Evolutionary conservation across 2,888 invertebrate species (phyloP).

Genomic region (Caenorhabditis panamensis): DNA sequence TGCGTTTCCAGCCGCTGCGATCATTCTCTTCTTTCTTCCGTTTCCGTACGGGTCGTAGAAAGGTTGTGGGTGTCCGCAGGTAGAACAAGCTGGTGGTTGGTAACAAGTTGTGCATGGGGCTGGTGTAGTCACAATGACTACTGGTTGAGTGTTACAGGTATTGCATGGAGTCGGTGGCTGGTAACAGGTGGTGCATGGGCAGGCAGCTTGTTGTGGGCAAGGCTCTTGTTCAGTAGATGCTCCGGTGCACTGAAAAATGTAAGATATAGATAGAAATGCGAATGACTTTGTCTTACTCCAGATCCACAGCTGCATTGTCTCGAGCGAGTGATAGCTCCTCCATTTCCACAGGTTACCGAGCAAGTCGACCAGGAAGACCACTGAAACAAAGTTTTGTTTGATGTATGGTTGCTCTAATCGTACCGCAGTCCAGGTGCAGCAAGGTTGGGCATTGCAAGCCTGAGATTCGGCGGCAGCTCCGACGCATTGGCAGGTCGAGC

Average conservation of each 20-base stretch:
- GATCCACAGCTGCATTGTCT: constrained; percentile 65
- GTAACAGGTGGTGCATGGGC: constrained; percentile 67
- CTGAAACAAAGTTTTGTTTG: constrained; percentile 35
- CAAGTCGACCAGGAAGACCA: constrained; percentile 68
- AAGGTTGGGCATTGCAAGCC: constrained; percentile 68
- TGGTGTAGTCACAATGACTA: constrained; percentile 56
- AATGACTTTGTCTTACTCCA: constrained; percentile 41
- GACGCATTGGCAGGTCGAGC: constrained; percentile 67
- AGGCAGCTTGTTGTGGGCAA: constrained; percentile 65
- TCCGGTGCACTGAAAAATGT: constrained; percentile 65
- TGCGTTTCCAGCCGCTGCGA: constrained; percentile 24
- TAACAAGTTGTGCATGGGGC: constrained; percentile 66
- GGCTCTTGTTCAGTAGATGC: constrained; percentile 63
- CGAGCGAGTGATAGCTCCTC: constrained; percentile 60
- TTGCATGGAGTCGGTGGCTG: constrained; percentile 62
- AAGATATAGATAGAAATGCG: neutral
- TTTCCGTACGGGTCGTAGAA: constrained; percentile 69
- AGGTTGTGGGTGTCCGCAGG: constrained; percentile 64
- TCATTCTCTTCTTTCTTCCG: constrained; percentile 61
- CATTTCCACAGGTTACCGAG: constrained; percentile 65
- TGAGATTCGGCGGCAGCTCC: constrained; percentile 64
- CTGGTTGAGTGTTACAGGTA: constrained; percentile 59
- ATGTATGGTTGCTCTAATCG: constrained; percentile 7
- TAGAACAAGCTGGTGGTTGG: constrained; percentile 61
- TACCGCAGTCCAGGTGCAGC: constrained; percentile 66